A percentile compares a stretch with the other conserved stretches of the same genome.
Evolutionary conservation across 2,113 vertebrate species (phyloP).

Genomic region (Gulo gulo): DNA sequence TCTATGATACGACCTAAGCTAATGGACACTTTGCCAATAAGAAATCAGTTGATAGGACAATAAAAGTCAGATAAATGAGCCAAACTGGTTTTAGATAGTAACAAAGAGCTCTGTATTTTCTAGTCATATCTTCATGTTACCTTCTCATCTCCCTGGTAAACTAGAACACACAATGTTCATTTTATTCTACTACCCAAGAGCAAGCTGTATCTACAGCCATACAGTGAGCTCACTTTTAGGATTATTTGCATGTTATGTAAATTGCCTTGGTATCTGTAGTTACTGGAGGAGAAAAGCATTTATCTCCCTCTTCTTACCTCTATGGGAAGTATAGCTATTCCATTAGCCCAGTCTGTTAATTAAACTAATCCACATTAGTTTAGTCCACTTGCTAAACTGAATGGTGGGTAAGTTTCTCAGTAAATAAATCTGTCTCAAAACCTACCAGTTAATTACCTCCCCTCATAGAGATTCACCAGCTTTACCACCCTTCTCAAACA

Average conservation of each 20-base stretch:
- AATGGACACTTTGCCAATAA: neutral
- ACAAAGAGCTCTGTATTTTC: neutral
- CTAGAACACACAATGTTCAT: neutral
- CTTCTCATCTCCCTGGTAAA: neutral
- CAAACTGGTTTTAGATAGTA: neutral
- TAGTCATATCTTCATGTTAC: neutral
- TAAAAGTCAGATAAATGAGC: neutral
- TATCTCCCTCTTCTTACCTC: neutral
- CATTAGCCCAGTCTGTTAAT: neutral
- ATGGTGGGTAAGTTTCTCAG: neutral
- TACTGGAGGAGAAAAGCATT: neutral
- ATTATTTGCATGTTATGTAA: neutral
- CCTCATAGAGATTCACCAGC: neutral
- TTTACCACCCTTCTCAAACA: neutral
- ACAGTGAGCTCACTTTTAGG: neutral
- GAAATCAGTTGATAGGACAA: neutral
- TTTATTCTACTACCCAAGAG: neutral
- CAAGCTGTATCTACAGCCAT: neutral
- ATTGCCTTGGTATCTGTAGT: neutral
- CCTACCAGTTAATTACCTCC: neutral
- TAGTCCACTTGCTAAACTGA: neutral
- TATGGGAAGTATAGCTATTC: neutral
- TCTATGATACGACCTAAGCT: neutral
- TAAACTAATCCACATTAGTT: neutral
- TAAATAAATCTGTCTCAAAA: neutral